Base-by-base conservation (phyloP, 1,140 invertebrate species). In the Plectrocnemia conspersa region DNA sequence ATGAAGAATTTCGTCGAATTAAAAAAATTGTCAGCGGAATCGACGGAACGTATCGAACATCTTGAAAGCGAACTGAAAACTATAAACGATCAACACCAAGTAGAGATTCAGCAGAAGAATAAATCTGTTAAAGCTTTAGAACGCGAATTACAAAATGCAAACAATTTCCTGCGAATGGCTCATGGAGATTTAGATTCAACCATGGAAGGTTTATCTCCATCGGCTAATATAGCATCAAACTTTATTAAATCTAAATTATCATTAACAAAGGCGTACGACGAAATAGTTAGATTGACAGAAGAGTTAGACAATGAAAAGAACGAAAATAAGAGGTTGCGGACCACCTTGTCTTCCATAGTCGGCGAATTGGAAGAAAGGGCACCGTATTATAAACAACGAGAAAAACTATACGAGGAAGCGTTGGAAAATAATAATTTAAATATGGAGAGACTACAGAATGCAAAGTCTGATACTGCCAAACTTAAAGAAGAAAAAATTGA, bases 211-310 rank as follows among this genome's bases (percentile, higher is more conserved):
- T 67, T 94, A 47, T 91, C 89, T 32, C 92, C 93, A 36, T 82
- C 88, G 49, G 91, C 92, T 22, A 88, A 90, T 2, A 82, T 87
- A 46, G 84, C 89, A 10, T 90, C 85, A 68, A 82, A 84, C 63
- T 67, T 81, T 15, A 78, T 95, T 1, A 90, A 90, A 68, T 86
- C 86, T 36, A 89, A 91, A 15, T 84, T 93, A 75, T 89, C 89
- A 18, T 70, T 95, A 1, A 94, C 92, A 3, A 88, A 95, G 75
- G 85, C 97, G 50, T 96, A 95, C 71, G 86, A 84, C 4, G 81
- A 92, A 64, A 84, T 93, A 66, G 85, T 89, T 0, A 83, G 86
- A 62, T 74, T 82, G 0, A 77, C 80, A 15, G 88, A 94, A 64
- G 83, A 88, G 62, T 69, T 93, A n/a, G 69, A 80, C 47, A 63